Conservation (phyloP, 2,113 vertebrate species). For the Cyprinodon brontotheroides region DNA sequence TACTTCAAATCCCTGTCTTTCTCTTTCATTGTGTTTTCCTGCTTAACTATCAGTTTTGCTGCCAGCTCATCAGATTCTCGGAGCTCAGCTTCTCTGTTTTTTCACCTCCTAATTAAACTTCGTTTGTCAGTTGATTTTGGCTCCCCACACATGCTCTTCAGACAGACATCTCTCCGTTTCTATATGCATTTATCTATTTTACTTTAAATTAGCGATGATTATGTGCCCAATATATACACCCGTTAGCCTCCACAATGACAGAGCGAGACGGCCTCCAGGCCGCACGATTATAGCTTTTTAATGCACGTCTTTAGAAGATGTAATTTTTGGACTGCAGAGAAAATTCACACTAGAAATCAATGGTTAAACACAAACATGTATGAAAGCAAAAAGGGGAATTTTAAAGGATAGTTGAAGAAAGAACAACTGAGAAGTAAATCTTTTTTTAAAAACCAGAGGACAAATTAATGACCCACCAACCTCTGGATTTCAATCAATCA, state of each 20-base stretch:
- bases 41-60: constrained; percentile 28
- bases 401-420: constrained; percentile 15
- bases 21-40: constrained; percentile 2
- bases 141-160: constrained; percentile 7
- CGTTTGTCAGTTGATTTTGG: constrained; percentile 30
- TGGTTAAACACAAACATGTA: constrained; percentile 45
- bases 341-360: constrained; percentile 43
- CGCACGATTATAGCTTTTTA: constrained; percentile 55
- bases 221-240: constrained; percentile 15
- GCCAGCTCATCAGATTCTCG: constrained; percentile 24
- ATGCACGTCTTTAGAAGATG: constrained; percentile 32
- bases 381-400: constrained; percentile 2
- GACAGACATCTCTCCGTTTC: constrained; percentile 7
- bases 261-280: constrained; percentile 30
- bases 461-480: neutral
- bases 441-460: neutral
- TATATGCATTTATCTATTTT: constrained; percentile 27
- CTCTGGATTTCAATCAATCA: neutral
- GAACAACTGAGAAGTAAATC: neutral
- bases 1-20: neutral
- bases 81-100: constrained; percentile 17
- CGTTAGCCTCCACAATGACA: constrained; percentile 42
- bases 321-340: constrained; percentile 28
- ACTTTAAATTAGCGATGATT: constrained; percentile 48
- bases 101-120: constrained; percentile 24